Percentiles rank a stretch among this genome's conserved stretches.
These are phyloP conservation scores for Cetonia aurata DNA, from an alignment of 2,888 invertebrate species.

Conservation along the genomic window DNA sequence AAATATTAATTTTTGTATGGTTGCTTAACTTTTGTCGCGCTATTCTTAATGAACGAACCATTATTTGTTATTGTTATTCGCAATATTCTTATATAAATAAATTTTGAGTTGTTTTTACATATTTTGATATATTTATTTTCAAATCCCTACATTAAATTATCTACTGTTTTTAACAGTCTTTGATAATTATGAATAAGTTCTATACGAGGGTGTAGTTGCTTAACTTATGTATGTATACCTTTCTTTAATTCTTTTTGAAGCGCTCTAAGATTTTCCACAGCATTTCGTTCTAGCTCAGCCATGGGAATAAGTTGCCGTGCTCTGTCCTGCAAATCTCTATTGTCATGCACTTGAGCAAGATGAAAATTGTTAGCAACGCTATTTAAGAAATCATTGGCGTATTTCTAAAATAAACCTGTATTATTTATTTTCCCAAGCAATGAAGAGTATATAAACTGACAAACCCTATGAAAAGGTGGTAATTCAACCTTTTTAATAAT, in stretches of 20 bases:
- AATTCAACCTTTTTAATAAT: constrained; percentile 47
- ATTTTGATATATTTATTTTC: no score
- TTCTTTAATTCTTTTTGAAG: constrained; percentile 73
- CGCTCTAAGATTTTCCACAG: constrained; percentile 73
- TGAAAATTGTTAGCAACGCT: constrained; percentile 59
- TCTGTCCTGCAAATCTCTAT: constrained; percentile 73
- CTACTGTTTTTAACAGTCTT: no score
- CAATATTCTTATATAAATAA: no score
- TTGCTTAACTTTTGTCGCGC: no score
- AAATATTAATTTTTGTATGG: no score
- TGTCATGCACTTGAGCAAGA: constrained; percentile 72
- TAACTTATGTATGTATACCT: constrained; percentile 63
- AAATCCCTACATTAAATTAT: no score
- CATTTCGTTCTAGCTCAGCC: constrained; percentile 73
- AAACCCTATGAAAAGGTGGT: constrained; percentile 47
- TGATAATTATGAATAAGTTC: no score
- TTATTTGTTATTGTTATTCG: no score
- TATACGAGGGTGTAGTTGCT: no score
- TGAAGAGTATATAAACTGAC: background rate
- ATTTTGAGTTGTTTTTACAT: no score
- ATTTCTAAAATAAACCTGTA: constrained; percentile 53
- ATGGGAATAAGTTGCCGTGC: constrained; percentile 79
- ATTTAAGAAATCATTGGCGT: constrained; percentile 58
- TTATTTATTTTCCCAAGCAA: constrained; percentile 3
- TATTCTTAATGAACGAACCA: no score